Evolutionary conservation across 2,797 vertebrate species (phyloP), one percentile per base, ranked within the genome.

Genomic region (Perodicticus potto): DNA sequence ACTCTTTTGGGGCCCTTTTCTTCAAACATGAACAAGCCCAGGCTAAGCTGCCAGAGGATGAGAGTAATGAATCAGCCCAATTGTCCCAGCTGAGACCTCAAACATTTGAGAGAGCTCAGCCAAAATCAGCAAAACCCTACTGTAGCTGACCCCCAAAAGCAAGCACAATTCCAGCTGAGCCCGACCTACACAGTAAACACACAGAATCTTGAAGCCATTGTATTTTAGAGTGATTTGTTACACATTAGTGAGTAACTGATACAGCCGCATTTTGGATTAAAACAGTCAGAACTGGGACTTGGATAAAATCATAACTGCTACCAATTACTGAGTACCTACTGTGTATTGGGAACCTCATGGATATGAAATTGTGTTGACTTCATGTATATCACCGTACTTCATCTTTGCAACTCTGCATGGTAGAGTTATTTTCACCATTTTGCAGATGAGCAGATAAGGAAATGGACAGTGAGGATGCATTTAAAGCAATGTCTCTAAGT

Each of bases 171-270:
- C 43, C 76, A 72, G 53, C 61, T 29, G 84, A 93, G n/a, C 80
- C 49, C 78, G 53, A 16, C 11, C 63, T 59, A 49, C 77, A 67
- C 2, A 22, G 6, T 27, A 55, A 88, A 37, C 8, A 45, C 32
- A 72, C 2, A 53, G 53, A 82, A 76, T n/a, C 63, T 57, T 25
- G 22, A 82, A 45, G 55, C 19, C 53, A 76, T 63, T 83, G 77
- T 37, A 2, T 85, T 96, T 86, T 73, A 87, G 53, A 87, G n/a
- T 84, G 57, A 86, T 63, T 73, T 82, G 59, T 93, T 81, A 85
- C 4, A 43, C 7, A 45, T 17, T 59, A 59, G 78, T n/a, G 84
- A 59, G 29, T 53, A 80, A 84, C n/a, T 73, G 55, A 70, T 61
- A 81, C 7, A 17, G 32, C 7, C 69, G 34, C 61, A 76, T 61